Evolutionary conservation across 2,888 invertebrate genomes (phyloP).

Genomic region (Drosophila recens): DNA sequence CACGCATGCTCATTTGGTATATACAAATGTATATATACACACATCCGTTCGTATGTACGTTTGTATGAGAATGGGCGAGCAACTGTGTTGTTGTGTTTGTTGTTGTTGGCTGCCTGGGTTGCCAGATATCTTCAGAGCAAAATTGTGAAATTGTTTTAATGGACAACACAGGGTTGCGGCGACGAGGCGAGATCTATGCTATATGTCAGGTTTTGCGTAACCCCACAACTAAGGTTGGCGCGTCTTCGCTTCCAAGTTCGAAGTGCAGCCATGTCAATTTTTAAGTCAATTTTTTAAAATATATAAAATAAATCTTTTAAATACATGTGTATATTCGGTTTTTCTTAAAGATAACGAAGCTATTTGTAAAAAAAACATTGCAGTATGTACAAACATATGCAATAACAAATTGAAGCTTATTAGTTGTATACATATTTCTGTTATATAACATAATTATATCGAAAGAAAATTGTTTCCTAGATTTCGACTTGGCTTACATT

Average conservation of each 20-base stretch:
- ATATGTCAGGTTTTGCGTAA: slow-evolving; percentile 57
- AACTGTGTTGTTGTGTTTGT: slow-evolving; percentile 30
- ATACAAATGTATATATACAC: slow-evolving; percentile 28
- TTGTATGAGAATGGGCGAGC: slow-evolving; percentile 20
- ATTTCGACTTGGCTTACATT: neutral
- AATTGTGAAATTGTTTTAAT: slow-evolving; percentile 53
- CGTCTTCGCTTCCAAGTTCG: slow-evolving; percentile 44
- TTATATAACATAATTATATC: neutral
- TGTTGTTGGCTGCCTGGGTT: slow-evolving; percentile 40
- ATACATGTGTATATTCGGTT: too few relatives aligned
- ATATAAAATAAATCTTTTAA: neutral
- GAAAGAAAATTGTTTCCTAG: neutral
- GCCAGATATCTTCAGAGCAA: slow-evolving; percentile 45
- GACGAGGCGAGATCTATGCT: slow-evolving; percentile 39
- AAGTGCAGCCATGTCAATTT: slow-evolving; percentile 36
- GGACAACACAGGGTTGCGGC: slow-evolving; percentile 51
- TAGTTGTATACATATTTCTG: neutral
- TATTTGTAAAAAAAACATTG: neutral
- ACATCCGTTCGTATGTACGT: slow-evolving; percentile 52
- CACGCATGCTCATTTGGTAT: slow-evolving; percentile 31
- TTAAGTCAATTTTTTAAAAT: neutral
- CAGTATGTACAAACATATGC: neutral
- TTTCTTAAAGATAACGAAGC: neutral
- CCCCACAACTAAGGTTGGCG: slow-evolving; percentile 51
- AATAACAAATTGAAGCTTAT: neutral